phyloP scores from a whole-genome alignment of 2,888 invertebrate species.

The Andrena hattorfiana region DNA sequence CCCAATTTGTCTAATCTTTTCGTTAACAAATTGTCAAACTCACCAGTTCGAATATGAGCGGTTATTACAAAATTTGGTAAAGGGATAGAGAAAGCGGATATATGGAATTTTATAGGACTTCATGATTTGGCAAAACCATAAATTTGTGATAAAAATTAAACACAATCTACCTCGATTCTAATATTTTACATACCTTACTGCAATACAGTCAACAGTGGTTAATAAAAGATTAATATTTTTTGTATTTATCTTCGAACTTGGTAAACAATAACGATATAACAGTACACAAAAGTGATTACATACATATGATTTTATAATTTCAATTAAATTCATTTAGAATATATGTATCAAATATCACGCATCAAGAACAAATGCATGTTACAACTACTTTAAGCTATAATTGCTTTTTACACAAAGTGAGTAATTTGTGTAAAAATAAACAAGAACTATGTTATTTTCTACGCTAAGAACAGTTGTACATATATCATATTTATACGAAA shows the following conservation, averaged over 20 bases:
- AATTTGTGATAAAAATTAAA: neutral
- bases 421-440: neutral
- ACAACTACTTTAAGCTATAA: conserved; percentile 12
- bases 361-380: conserved; percentile 59
- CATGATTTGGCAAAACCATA: conserved; percentile 30
- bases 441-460: neutral
- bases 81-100: conserved; percentile 44
- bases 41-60: conserved; percentile 49
- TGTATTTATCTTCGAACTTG: neutral
- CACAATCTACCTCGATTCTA: neutral
- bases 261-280: neutral
- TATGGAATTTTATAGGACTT: conserved; percentile 31
- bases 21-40: conserved; percentile 45
- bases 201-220: no score
- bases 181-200: neutral
- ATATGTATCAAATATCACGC: conserved; percentile 40
- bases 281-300: neutral
- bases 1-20: conserved; percentile 67
- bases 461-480: conserved; percentile 24
- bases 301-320: neutral
- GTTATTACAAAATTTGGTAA: conserved; percentile 35
- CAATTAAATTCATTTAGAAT: neutral
- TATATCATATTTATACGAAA: conserved; percentile 6
- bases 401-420: conserved; percentile 14
- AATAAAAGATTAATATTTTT: neutral